phyloP scores from a whole-genome alignment of 2,113 vertebrate species.

The Sinocyclocheilus rhinocerous region DNA sequence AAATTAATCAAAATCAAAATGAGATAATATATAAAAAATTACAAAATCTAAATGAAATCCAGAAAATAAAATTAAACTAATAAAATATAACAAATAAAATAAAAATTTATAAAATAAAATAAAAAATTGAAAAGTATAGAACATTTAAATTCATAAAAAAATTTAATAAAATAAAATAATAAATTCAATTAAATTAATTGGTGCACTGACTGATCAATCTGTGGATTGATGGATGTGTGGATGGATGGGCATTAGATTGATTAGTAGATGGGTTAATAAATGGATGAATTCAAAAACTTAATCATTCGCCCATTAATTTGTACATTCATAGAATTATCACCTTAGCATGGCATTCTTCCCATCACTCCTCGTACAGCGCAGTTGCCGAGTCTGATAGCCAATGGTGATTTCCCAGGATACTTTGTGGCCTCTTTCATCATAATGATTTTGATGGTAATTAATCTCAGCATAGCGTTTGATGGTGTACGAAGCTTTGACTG shows the following conservation, averaged over 20 bases:
- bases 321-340: conserved; percentile 63
- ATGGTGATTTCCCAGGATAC: conserved; percentile 69
- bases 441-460: conserved; percentile 29
- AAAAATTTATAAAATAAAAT: not conserved
- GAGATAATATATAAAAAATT: not conserved
- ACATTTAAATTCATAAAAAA: too few species aligned
- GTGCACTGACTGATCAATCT: not conserved
- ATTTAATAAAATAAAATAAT: not conserved
- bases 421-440: conserved; percentile 48
- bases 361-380: conserved; percentile 80
- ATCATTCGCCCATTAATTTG: not conserved
- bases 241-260: not conserved
- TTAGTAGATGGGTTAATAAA: not conserved
- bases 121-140: too few species aligned
- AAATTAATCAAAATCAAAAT: not conserved
- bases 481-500: not conserved
- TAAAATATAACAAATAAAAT: not conserved
- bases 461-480: conserved; percentile 57
- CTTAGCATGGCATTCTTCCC: conserved; percentile 76
- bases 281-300: not conserved
- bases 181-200: not conserved
- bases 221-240: not conserved
- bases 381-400: conserved; percentile 80
- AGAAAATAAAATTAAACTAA: too few species aligned
- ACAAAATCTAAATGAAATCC: not conserved